Conservation (phyloP, 2,113 vertebrate genomes). For the Scalopus aquaticus region DNA sequence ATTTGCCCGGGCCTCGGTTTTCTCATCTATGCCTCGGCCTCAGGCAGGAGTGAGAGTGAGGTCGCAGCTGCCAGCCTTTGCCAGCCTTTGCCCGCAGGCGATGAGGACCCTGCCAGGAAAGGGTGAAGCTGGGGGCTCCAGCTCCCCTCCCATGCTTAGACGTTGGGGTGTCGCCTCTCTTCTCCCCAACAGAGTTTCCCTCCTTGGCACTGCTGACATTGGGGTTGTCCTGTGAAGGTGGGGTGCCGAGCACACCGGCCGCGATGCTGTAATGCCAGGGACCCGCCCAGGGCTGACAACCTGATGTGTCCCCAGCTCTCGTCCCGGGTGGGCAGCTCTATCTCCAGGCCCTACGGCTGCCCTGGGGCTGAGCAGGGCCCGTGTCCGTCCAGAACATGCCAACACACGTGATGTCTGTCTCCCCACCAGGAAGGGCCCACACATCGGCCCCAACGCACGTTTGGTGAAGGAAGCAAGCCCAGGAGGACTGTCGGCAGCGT, state of each 20-base stretch:
- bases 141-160: not conserved
- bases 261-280: too few relatives aligned
- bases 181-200: not conserved
- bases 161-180: not conserved
- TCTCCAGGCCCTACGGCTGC: not conserved
- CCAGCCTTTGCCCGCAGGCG: not conserved
- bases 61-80: too few relatives aligned
- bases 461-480: not conserved
- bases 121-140: not conserved
- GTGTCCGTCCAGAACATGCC: not conserved
- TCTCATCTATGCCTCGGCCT: not conserved
- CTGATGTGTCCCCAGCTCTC: not conserved
- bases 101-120: too few relatives aligned
- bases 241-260: not conserved
- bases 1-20: too few relatives aligned
- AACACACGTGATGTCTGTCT: accelerated
- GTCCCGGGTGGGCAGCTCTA: accelerated
- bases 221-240: accelerated
- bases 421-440: not conserved
- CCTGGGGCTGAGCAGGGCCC: not conserved
- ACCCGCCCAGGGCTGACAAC: too few relatives aligned
- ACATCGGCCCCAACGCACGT: accelerated
- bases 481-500: not conserved
- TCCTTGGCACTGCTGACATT: not conserved
- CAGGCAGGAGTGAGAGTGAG: too few relatives aligned